Evolutionary conservation across 2,888 invertebrate genomes (phyloP).

Genomic region (Lymantria dispar): DNA sequence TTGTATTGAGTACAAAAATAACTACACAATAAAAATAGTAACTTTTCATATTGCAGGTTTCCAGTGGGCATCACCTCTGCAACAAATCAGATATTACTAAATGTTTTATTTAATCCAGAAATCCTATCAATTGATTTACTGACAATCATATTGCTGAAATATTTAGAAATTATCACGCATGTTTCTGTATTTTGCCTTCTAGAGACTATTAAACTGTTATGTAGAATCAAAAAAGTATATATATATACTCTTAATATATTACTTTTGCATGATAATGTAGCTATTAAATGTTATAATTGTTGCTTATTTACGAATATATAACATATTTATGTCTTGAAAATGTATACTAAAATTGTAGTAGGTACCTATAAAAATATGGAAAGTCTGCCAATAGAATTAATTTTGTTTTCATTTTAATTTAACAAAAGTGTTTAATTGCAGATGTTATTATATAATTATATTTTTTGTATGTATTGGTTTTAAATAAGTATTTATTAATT

Average conservation of each 20-base stretch:
- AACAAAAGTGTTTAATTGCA: background rate
- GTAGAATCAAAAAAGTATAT: slow-evolving; percentile 12
- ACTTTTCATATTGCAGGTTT: slow-evolving; percentile 46
- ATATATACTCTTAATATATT: slow-evolving; percentile 9
- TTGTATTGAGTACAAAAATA: background rate
- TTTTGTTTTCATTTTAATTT: background rate
- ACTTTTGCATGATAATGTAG: background rate
- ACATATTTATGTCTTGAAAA: background rate
- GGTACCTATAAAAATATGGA: background rate
- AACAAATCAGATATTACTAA: slow-evolving; percentile 45
- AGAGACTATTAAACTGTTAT: slow-evolving; percentile 11
- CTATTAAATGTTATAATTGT: too few species aligned
- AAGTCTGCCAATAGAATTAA: background rate
- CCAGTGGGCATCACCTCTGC: slow-evolving; percentile 47
- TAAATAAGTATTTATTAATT: too few species aligned
- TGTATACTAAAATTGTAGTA: background rate
- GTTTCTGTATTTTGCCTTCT: slow-evolving; percentile 13
- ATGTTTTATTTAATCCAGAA: slow-evolving; percentile 17
- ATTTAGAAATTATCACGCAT: slow-evolving; percentile 12
- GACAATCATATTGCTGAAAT: slow-evolving; percentile 12
- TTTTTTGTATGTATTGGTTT: too few species aligned
- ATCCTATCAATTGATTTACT: slow-evolving; percentile 21
- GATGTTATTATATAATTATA: too few species aligned
- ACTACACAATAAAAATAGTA: background rate
- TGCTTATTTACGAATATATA: too few species aligned